Percentiles rank a stretch among this genome's conserved stretches.
These are phyloP conservation scores for Hoplodrina ambigua DNA, from an alignment of 2,888 invertebrate genomes.

Conservation along the genomic window DNA sequence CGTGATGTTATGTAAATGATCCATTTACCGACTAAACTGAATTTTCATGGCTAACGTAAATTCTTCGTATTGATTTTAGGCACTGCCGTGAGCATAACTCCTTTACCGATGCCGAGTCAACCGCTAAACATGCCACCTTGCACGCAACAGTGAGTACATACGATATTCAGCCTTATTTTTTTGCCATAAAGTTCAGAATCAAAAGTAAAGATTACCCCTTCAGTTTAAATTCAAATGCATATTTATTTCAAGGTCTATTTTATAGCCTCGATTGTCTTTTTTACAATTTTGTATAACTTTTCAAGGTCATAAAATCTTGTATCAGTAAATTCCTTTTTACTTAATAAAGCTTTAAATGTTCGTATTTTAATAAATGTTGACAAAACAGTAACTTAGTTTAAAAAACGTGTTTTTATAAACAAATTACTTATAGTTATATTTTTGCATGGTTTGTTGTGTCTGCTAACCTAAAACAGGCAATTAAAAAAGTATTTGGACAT, in stretches of 20 bases:
- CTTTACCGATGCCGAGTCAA: slow-evolving; percentile 80
- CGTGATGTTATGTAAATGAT: neutral
- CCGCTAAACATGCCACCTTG: slow-evolving; percentile 78
- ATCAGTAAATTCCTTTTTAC: slow-evolving; percentile 19
- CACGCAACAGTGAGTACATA: slow-evolving; percentile 85
- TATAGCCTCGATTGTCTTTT: neutral
- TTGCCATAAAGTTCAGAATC: slow-evolving; percentile 17
- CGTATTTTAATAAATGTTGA: slow-evolving; percentile 54
- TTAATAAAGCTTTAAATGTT: slow-evolving; percentile 66
- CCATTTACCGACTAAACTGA: neutral
- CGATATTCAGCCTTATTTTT: slow-evolving; percentile 19
- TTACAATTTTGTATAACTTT: neutral
- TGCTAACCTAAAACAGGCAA: slow-evolving; percentile 81
- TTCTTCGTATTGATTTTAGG: slow-evolving; percentile 70
- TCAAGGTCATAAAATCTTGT: slow-evolving; percentile 18
- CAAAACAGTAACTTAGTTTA: slow-evolving; percentile 54
- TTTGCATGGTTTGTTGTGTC: slow-evolving; percentile 89
- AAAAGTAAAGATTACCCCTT: neutral
- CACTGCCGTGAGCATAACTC: slow-evolving; percentile 84
- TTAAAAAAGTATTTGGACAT: slow-evolving; percentile 91
- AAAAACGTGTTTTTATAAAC: slow-evolving; percentile 59
- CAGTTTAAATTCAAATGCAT: slow-evolving; percentile 13
- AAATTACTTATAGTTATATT: slow-evolving; percentile 80
- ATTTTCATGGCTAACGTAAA: neutral
- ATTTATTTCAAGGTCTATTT: slow-evolving; percentile 11